Evolutionary conservation across 30 jellyfish, hydroid and myxozoan species (phyloP), one percentile per base, ranked within the genome.

Genomic region (Turritopsis dohrnii): DNA sequence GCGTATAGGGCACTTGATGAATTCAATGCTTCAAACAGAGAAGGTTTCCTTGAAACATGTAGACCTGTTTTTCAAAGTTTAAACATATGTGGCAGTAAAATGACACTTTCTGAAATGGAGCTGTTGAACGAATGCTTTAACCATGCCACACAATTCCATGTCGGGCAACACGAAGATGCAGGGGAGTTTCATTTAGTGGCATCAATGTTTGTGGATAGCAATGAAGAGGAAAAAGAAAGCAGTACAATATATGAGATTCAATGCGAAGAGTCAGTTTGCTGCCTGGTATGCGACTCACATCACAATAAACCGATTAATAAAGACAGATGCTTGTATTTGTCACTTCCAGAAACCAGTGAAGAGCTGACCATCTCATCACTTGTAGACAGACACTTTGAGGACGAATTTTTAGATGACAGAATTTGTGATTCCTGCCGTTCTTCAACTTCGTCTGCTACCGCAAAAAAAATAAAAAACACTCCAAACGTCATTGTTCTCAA

Each of bases 101-200:
- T 8, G 17, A 66, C 7, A 17, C 27, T 66, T 66, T 66, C 76
- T 21, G 29, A 26, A 3, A 66, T 21, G 27, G 29, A 66, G 17
- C 27, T 66, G 17, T 17, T 66, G 76, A 66, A 66, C 29, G 76
- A 66, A 66, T 66, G 76, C 9, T 66, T 66, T 66, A 66, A 66
- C 7, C 5, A 66, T 26, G 17, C 29, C 17, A 66, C 76, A 26
- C 76, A 66, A 66, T 66, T 3, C 17, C 76, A 66, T 21, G 76
- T 66, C 29, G 76, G 76, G 76, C 8, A 26, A 66, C 76, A 66
- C 29, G 76, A 66, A 66, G 76, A 66, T 66, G 76, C 76, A 66
- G 76, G 76, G 29, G 76, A 66, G 17, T 66, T 66, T 26, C 76
- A 66, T 66, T 66, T 66, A 66, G 76, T 3, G 27, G 76, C 76